These are phyloP conservation scores for Listronotus bonariensis DNA, from an alignment of 1,140 invertebrate genomes.

Conservation along the genomic window DNA sequence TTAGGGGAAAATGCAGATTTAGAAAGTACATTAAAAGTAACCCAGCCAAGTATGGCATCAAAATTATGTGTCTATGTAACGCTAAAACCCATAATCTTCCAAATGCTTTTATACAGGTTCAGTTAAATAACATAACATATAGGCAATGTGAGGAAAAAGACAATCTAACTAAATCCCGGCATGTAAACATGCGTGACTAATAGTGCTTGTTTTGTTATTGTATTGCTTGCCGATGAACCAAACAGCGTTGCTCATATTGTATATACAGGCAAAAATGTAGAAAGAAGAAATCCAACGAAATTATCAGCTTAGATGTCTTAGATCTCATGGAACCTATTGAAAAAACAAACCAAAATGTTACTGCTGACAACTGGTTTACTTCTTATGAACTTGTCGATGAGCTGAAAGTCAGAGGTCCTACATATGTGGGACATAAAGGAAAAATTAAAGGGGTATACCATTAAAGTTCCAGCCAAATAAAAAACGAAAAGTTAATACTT, in stretches of 20 bases:
- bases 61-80: too few relatives aligned
- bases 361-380: slow-evolving; percentile 21
- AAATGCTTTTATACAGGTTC: slow-evolving; percentile 20
- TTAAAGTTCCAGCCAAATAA: slow-evolving; percentile 1
- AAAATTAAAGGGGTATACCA: slow-evolving; percentile 16
- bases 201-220: too few relatives aligned
- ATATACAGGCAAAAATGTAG: too few relatives aligned
- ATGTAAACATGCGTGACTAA: too few relatives aligned
- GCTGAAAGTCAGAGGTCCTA: slow-evolving; percentile 1
- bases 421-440: slow-evolving; percentile 18
- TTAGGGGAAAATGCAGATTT: slow-evolving; percentile 17
- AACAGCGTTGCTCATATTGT: too few relatives aligned
- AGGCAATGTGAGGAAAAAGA: too few relatives aligned
- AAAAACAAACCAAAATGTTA: slow-evolving; percentile 24
- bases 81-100: slow-evolving; percentile 13
- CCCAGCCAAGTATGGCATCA: slow-evolving; percentile 20
- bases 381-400: slow-evolving; percentile 12
- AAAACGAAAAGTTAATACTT: slow-evolving; percentile 6
- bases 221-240: too few relatives aligned
- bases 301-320: slow-evolving; percentile 19
- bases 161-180: too few relatives aligned
- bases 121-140: too few relatives aligned
- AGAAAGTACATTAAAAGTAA: slow-evolving; percentile 25
- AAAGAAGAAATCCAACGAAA: slow-evolving; percentile 9
- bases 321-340: too few relatives aligned